Evolutionary conservation across 2,797 vertebrate species (phyloP), one percentile per base, ranked within the genome.

Genomic region (Chelon labrosus): DNA sequence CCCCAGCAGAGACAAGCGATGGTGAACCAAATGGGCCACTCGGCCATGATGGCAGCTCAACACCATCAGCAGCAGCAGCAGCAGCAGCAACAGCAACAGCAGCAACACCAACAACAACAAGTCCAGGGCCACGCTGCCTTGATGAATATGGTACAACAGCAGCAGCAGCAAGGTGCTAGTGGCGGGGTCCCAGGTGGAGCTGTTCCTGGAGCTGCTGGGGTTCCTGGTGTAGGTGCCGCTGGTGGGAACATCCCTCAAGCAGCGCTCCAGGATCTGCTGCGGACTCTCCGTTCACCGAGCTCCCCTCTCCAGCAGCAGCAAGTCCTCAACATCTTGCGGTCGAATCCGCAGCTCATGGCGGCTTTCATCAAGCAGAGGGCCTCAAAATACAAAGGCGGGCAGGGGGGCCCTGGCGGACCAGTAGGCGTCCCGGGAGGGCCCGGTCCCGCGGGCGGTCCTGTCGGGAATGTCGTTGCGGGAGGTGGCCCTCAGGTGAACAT

Each of bases 321-420:
- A 88, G 97, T 99, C 85, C 97, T 99, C 58, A 97, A 96, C 92
- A 99, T 99, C 89, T 92, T 99, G 67, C 95, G 96, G 1, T 97
- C 97, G 61, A 97, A 96, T 75, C 97, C 98, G 20, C 97, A 98
- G 88, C 95, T 99, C 75, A 95, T 99, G 95, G 97, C 97, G 0
- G 97, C 97, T 8, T 99, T 99, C 81, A 99, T 99, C 85, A 99
- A 99, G 87, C 97, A 99, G 90, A 92, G 97, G 58, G 96, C 97
- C 0, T 96, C 97, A 69, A 97, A 97, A 84, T 99, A 99, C 2
- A 95, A 95, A 77, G 93, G 77, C 31, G 90, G 22, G 0, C 89
- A 71, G 46, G 92, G 87, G 39, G 84, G 74, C 5, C 92, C 81
- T 0, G 85, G 75, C 4, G 85, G 82, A n/a, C 83, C 86, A 0